A percentile compares a stretch with the other conserved stretches of the same genome.
Conservation (phyloP, 1,140 invertebrate species). For the Monochamus saltuarius region DNA sequence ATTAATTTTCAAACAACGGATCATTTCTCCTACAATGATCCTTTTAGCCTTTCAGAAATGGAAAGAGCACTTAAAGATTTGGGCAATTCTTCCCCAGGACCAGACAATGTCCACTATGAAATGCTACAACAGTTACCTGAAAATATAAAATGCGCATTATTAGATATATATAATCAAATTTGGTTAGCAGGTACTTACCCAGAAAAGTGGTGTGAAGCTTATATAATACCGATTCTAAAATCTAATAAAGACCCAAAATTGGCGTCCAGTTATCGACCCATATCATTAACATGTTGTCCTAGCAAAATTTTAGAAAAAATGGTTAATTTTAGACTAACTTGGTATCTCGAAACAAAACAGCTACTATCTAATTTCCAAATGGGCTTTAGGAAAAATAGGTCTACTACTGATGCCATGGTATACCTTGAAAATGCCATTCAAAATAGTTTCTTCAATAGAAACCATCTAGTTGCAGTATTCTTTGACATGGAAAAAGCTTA, state of each 20-base stretch:
- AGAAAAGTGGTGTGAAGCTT: conserved; percentile 6
- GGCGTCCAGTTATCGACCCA: conserved; percentile 16
- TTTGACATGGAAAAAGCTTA: conserved; percentile 29
- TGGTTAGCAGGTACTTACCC: background rate
- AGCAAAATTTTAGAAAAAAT: conserved; percentile 25
- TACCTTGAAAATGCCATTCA: conserved; percentile 19
- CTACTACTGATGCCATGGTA: conserved; percentile 18
- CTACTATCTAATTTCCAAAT: conserved; percentile 2
- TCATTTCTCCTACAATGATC: too few relatives aligned
- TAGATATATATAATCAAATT: conserved; percentile 7
- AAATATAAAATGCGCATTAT: too few relatives aligned
- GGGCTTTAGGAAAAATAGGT: conserved; percentile 17
- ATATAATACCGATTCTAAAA: conserved; percentile 20
- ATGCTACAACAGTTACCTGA: too few relatives aligned
- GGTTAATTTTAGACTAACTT: conserved; percentile 16
- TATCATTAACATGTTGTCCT: conserved; percentile 12
- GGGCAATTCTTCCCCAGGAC: too few relatives aligned
- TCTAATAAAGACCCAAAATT: background rate
- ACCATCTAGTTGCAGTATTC: conserved; percentile 19
- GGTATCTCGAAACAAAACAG: conserved; percentile 17
- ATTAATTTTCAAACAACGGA: too few relatives aligned
- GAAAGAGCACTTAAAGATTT: too few relatives aligned
- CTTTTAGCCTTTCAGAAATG: too few relatives aligned
- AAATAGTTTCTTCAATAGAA: conserved; percentile 9
- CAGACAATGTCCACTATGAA: too few relatives aligned